These are phyloP conservation scores for Ivindomyrus marchei DNA, from an alignment of 2,113 vertebrate genomes.

Conservation along the genomic window DNA sequence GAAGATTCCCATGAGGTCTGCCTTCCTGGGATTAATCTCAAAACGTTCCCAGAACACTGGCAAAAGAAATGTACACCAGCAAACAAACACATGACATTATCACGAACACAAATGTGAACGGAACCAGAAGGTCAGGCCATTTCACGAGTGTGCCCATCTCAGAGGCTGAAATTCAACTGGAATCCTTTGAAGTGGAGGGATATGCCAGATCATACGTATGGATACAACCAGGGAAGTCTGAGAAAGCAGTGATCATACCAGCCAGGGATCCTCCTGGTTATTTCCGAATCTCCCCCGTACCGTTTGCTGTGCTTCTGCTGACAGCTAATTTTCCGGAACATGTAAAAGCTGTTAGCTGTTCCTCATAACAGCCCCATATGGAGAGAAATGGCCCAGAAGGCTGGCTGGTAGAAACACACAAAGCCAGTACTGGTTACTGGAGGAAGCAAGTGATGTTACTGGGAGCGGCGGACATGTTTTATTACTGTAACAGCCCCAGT, in stretches of 20 bases:
- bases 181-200: background rate
- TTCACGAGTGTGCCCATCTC: background rate
- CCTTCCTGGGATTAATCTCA: background rate
- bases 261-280: background rate
- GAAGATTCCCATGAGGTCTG: background rate
- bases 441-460: background rate
- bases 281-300: background rate
- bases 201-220: background rate
- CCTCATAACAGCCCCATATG: background rate
- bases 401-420: background rate
- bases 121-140: background rate
- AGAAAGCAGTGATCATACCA: background rate
- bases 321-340: background rate
- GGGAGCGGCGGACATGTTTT: background rate
- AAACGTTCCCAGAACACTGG: background rate
- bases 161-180: background rate
- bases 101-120: background rate
- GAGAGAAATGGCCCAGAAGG: background rate
- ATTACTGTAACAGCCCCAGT: background rate
- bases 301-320: background rate
- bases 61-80: background rate
- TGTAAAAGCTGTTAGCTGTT: background rate
- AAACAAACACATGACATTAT: background rate
- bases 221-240: background rate
- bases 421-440: background rate